Evolutionary conservation across 2,797 vertebrate species (phyloP).

Genomic region (Eulemur albifrons): DNA sequence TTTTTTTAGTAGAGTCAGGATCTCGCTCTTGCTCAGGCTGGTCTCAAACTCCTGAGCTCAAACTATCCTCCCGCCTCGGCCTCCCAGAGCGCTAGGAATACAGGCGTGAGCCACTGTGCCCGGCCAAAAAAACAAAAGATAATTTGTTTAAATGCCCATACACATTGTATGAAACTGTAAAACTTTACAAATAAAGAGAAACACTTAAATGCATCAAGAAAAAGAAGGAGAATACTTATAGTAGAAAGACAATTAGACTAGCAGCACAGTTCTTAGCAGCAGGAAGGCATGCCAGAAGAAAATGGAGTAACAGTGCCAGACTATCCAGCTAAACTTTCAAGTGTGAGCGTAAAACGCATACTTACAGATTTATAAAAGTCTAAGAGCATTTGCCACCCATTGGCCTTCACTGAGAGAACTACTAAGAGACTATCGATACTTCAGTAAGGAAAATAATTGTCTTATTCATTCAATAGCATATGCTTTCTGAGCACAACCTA

Average conservation of each 20-base stretch:
- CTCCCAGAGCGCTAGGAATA: too few relatives aligned
- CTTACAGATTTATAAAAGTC: neutral
- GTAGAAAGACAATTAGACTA: neutral
- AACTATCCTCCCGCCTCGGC: too few relatives aligned
- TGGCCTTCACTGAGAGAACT: neutral
- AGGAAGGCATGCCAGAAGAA: neutral
- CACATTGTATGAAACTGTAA: neutral
- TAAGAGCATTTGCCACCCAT: neutral
- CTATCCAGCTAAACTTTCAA: neutral
- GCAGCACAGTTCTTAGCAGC: neutral
- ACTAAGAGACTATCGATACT: neutral
- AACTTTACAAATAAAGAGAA: neutral
- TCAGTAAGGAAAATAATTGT: neutral
- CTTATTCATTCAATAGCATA: neutral
- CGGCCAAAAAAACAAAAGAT: neutral
- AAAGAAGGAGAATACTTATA: neutral
- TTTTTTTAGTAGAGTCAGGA: too few relatives aligned
- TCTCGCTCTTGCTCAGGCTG: too few relatives aligned
- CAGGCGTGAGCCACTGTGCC: too few relatives aligned
- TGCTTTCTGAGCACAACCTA: neutral
- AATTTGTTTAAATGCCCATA: neutral
- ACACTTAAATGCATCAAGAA: neutral
- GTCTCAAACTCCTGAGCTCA: too few relatives aligned
- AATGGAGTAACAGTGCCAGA: neutral
- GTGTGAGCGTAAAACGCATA: neutral